Conservation (phyloP, 53 echinoderm and acorn worm genomes). For the Zoroaster sp. region DNA sequence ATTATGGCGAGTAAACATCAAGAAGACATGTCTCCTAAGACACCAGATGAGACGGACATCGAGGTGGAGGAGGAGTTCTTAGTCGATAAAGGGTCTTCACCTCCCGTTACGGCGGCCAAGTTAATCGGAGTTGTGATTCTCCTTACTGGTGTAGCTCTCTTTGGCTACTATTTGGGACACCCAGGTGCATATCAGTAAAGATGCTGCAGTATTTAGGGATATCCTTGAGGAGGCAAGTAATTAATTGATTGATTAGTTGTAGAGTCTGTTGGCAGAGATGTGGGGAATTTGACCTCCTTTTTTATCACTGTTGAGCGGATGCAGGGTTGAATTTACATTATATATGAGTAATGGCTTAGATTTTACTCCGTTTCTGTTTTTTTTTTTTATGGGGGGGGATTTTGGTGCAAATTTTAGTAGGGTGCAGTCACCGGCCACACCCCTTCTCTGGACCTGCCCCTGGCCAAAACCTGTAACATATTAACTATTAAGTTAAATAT, state of each 20-base stretch:
- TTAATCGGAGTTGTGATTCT: neutral
- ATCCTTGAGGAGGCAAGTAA: too few species aligned
- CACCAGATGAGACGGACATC: neutral
- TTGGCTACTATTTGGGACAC: constrained; percentile 46
- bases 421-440: neutral
- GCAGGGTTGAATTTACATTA: constrained; percentile 34
- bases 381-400: neutral
- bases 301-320: too few species aligned
- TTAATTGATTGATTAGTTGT: too few species aligned
- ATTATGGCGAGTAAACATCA: neutral
- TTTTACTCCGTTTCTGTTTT: too few species aligned
- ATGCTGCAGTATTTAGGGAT: neutral
- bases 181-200: neutral
- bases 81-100: neutral
- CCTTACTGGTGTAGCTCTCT: neutral
- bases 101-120: neutral
- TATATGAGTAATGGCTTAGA: neutral
- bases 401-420: neutral
- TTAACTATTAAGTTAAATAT: too few species aligned
- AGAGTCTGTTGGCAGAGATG: too few species aligned
- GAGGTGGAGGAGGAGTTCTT: neutral
- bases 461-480: neutral
- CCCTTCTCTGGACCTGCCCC: neutral
- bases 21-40: neutral
- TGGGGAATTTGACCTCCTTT: too few species aligned